Base-by-base conservation (phyloP, 2,113 vertebrate species). In the Ameiurus melas region DNA sequence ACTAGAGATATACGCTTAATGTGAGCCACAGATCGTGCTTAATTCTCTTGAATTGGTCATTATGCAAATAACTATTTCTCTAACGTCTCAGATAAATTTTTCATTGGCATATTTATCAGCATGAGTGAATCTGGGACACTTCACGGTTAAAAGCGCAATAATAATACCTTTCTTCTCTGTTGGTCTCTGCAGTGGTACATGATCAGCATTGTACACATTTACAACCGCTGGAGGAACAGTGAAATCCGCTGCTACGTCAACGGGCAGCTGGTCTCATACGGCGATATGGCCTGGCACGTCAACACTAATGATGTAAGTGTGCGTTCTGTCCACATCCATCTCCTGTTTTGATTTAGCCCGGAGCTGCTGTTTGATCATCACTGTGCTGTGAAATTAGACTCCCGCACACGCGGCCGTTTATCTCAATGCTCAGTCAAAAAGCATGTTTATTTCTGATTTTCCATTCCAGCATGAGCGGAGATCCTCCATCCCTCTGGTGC, bases 171-270 rank as follows among this genome's bases (percentile, higher is more conserved):
- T 43, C 8, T 73, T 73, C 33, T 70, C 16, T 83, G 66, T 85
- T 88, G 62, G 20, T 77, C 12, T 84, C 51, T 81, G 70, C 93
- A 99, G 98, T 99, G 98, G 98, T 99, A 99, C 91, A 99, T 99
- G 98, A 98, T 99, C 95, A 99, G 98, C 96, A 99, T 99, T 83
- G 98, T 99, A 6, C 98, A 99, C 95, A 99, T 99, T 95, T 99
- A 99, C 92, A 99, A 99, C 93, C 98, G 98, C 87, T 99, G 98
- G 98, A 97, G 98, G 89, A 99, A 99, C 96, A 99, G 98, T n/a
- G 98, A 99, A 93, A 99, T 99, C 83, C 97, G 98, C 60, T 99
- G 98, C 93, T 99, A 99, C 0, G 98, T 99, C 88, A 99, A 99
- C 86, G 98, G 98, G 62, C 98, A 99, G 86, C 95, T 99, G 90